phyloP scores from a whole-genome alignment of 2,113 vertebrate species.

The Erpornis zantholeuca region DNA sequence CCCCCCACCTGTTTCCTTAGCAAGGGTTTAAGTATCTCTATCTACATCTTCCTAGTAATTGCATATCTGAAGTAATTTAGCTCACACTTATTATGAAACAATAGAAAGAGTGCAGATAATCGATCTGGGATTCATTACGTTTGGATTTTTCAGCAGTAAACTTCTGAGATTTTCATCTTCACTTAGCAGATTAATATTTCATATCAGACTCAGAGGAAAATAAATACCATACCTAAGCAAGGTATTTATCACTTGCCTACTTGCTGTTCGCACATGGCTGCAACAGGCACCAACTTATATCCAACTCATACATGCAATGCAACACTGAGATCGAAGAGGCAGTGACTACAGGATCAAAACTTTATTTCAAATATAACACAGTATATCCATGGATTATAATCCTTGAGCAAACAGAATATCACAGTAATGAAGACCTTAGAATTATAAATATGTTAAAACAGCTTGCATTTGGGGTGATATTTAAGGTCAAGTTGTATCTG shows the following conservation, averaged over 20 bases:
- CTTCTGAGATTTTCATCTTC: not conserved
- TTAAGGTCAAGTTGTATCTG: conserved; percentile 42
- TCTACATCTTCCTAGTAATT: not conserved
- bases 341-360: not conserved
- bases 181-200: not conserved
- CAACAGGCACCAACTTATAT: not conserved
- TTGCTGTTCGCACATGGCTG: not conserved
- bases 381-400: conserved; percentile 3
- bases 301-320: not conserved
- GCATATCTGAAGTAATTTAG: not conserved
- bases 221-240: not conserved
- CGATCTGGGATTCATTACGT: not conserved
- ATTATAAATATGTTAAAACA: conserved; percentile 59
- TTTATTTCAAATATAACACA: conserved; percentile 22
- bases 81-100: not conserved
- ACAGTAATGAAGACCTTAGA: conserved; percentile 38
- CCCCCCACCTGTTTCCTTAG: not conserved
- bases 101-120: not conserved
- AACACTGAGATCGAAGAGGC: not conserved
- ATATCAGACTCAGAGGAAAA: not conserved
- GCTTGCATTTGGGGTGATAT: conserved; percentile 56
- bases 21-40: not conserved
- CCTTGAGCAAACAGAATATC: conserved; percentile 8
- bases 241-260: not conserved
- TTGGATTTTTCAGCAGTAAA: not conserved